Evolutionary conservation across 1,140 invertebrate genomes (phyloP).

Genomic region (Amphibalanus amphitrite): DNA sequence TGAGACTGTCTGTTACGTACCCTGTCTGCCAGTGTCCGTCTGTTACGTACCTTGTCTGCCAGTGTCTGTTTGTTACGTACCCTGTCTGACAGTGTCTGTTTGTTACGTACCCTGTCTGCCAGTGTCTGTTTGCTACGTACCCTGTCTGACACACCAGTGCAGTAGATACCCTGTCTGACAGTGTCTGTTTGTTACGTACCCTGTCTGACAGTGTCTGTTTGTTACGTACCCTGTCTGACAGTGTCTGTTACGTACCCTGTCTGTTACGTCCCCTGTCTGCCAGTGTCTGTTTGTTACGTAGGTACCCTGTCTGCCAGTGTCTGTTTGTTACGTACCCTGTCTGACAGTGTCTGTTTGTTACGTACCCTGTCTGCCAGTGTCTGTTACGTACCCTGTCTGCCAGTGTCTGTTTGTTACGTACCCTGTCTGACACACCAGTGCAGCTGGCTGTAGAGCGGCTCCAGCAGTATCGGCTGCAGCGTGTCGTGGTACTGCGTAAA

Average conservation of each 20-base stretch:
- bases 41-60: too few relatives aligned
- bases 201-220: slow-evolving; percentile 10
- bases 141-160: slow-evolving; percentile 58
- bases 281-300: too few relatives aligned
- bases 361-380: slow-evolving; percentile 9
- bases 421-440: slow-evolving; percentile 58
- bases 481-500: slow-evolving; percentile 96
- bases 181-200: too few relatives aligned
- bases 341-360: too few relatives aligned
- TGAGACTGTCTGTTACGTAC: slow-evolving; percentile 15
- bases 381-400: slow-evolving; percentile 87
- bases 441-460: slow-evolving; percentile 80
- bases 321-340: too few relatives aligned
- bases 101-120: slow-evolving; percentile 88
- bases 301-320: slow-evolving; percentile 9
- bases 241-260: slow-evolving; percentile 46
- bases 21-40: slow-evolving; percentile 9
- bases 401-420: too few relatives aligned
- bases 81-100: slow-evolving; percentile 87
- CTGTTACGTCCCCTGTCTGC: slow-evolving; percentile 90
- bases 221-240: too few relatives aligned
- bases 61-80: slow-evolving; percentile 29
- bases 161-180: slow-evolving; percentile 69
- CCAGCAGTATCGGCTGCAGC: slow-evolving; percentile 66
- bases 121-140: too few relatives aligned